Conservation (phyloP, 2,797 vertebrate species). For the Eulemur albifrons region DNA sequence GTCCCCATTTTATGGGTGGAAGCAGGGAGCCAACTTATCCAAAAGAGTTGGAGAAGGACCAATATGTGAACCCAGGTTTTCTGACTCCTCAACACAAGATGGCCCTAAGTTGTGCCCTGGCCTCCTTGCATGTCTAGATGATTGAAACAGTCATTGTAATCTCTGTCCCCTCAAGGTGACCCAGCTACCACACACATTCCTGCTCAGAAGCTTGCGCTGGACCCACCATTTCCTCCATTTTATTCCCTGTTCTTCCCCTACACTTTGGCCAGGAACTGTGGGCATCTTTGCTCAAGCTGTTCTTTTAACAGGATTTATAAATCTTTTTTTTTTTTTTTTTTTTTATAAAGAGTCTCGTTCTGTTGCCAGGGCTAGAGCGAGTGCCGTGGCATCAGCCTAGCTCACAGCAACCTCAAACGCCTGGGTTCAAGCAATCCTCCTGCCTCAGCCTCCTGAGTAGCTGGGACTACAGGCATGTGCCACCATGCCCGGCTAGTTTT, state of each 20-base stretch:
- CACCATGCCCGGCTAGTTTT: too few relatives aligned
- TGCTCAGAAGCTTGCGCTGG: not conserved
- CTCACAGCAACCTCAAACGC: too few relatives aligned
- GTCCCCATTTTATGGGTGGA: not conserved
- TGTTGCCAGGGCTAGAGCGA: too few relatives aligned
- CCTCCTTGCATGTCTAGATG: not conserved
- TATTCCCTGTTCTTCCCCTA: not conserved
- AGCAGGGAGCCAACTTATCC: not conserved
- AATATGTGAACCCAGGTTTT: not conserved
- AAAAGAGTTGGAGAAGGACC: not conserved
- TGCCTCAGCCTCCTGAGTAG: too few relatives aligned
- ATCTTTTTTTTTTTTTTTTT: too few relatives aligned
- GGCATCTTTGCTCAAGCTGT: not conserved
- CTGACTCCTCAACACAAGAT: not conserved
- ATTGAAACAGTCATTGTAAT: not conserved
- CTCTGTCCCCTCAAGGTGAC: not conserved
- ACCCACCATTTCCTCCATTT: not conserved
- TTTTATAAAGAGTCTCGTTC: too few relatives aligned
- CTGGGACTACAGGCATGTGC: too few relatives aligned
- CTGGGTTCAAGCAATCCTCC: too few relatives aligned
- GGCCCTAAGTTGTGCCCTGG: not conserved
- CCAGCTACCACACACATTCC: fast-evolving
- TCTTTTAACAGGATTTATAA: not conserved
- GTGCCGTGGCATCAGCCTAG: too few relatives aligned
- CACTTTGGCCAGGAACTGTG: fast-evolving